Conservation (phyloP, 64 coral and sea anemone genomes). For the Porites australiensis region DNA sequence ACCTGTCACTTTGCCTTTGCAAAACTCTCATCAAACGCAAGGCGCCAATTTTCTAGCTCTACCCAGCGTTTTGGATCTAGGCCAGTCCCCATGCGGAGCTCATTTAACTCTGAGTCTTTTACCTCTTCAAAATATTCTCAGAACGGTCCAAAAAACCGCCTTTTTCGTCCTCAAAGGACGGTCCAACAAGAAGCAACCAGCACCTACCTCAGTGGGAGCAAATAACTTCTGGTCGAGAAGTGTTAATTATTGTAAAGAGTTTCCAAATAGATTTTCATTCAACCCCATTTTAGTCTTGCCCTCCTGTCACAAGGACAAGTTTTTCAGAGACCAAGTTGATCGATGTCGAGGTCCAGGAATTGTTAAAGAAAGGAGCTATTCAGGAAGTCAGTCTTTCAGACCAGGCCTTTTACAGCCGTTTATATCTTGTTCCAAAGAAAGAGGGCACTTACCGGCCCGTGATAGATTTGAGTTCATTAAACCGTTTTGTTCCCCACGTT, state of each 20-base stretch:
- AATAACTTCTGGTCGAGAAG: constrained; percentile 35
- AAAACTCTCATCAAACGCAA: constrained; percentile 18
- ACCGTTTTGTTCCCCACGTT: too few relatives aligned
- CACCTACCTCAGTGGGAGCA: constrained; percentile 15
- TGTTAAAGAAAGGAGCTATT: neutral
- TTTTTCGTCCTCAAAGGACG: neutral
- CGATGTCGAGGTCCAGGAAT: neutral
- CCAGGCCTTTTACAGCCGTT: too few relatives aligned
- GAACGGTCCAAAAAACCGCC: constrained; percentile 12
- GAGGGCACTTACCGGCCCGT: too few relatives aligned
- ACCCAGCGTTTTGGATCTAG: too few relatives aligned
- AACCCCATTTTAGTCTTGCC: neutral
- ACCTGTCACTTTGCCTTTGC: constrained; percentile 42
- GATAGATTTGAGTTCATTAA: too few relatives aligned
- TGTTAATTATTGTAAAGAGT: constrained; percentile 21
- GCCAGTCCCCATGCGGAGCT: neutral
- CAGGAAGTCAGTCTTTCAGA: neutral
- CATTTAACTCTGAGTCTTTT: too few relatives aligned
- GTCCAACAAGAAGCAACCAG: neutral
- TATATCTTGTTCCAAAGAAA: too few relatives aligned
- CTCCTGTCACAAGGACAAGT: neutral
- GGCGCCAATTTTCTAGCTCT: neutral
- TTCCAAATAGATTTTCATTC: constrained; percentile 23
- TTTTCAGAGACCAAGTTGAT: neutral
- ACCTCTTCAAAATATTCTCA: neutral